Evolutionary conservation across 2,888 invertebrate genomes (phyloP), one percentile per base, ranked within the genome.

Genomic region (Dorcus hopei): DNA sequence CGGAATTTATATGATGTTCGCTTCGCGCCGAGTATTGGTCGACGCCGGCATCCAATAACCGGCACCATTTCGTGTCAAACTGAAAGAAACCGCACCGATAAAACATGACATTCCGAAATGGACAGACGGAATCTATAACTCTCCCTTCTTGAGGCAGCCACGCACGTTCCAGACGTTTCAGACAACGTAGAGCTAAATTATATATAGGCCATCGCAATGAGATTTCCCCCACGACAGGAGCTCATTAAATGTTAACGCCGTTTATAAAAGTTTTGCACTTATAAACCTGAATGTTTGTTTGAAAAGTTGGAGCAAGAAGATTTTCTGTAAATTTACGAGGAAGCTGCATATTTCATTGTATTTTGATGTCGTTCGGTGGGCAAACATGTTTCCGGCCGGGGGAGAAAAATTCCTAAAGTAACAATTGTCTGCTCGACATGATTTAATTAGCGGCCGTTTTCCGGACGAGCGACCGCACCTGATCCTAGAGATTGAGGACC

Each of bases 1-100:
- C 73, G 77, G 77, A 77, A 77, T 77, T 78, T 77, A 77, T 77
- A 77, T 78, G 77, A 78, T 76, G 77, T 74, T 74, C 72, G 70
- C 66, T 68, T 70, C 68, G 74, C 72, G 72, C 66, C 73, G 73
- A 72, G 74, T 72, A 77, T 76, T 76, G 77, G 77, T 72, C 72
- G 74, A 70, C 70, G 72, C 69, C 71, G 73, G 74, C 73, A 75
- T 76, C 76, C 77, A 76, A 77, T 77, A 77, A 76, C 74, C 74
- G 70, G 70, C 74, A 72, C 74, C 74, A 74, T 74, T 74, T 72
- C 74, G 71, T 72, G 74, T 74, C 75, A 75, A 74, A 75, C 74
- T 72, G 74, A 75, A 76, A 76, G 75, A 76, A 76, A 76, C 74
- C 76, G 72, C 75, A 74, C 72, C 72, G 75, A 76, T 76, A 75